Percentiles rank a stretch among this genome's conserved stretches.
phyloP scores from a whole-genome alignment of 2,888 invertebrate species.

The Phyllotreta cruciferae region DNA sequence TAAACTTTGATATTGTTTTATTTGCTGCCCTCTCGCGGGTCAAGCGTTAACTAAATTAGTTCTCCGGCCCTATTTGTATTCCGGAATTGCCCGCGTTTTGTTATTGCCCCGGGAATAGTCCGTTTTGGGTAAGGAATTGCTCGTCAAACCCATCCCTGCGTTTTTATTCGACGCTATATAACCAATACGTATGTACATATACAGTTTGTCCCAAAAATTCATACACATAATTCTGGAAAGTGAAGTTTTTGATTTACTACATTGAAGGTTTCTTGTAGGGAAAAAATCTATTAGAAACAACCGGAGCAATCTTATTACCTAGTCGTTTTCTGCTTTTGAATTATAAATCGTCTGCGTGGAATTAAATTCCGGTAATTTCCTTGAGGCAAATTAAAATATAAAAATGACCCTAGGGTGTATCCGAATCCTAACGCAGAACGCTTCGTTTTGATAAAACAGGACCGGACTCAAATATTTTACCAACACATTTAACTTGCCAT shows the following conservation, averaged over 20 bases:
- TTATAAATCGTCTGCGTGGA: slow-evolving; percentile 28
- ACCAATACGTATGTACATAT: too few species aligned
- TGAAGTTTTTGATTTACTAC: too few species aligned
- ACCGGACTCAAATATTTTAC: not conserved
- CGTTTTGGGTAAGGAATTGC: slow-evolving; percentile 53
- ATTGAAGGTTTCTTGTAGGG: not conserved
- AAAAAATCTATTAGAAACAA: slow-evolving; percentile 19
- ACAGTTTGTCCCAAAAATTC: too few species aligned
- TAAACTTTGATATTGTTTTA: slow-evolving; percentile 63
- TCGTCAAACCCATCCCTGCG: slow-evolving; percentile 40
- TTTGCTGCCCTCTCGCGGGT: slow-evolving; percentile 59
- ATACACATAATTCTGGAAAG: too few species aligned
- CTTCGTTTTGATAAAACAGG: slow-evolving; percentile 14
- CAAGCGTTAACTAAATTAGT: slow-evolving; percentile 60
- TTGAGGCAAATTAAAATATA: slow-evolving; percentile 35
- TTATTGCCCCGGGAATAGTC: slow-evolving; percentile 54
- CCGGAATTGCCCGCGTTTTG: slow-evolving; percentile 56
- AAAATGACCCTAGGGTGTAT: slow-evolving; percentile 34
- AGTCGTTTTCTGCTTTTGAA: slow-evolving; percentile 14
- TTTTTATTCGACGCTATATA: slow-evolving; percentile 28
- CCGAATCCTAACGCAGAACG: slow-evolving; percentile 16
- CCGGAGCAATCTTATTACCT: slow-evolving; percentile 8
- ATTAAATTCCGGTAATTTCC: slow-evolving; percentile 34
- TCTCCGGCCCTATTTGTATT: slow-evolving; percentile 60
- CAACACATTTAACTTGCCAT: not conserved